A percentile compares a stretch with the other conserved stretches of the same genome.
These are phyloP conservation scores for Champsocephalus gunnari DNA, from an alignment of 2,797 vertebrate species.

Conservation along the genomic window DNA sequence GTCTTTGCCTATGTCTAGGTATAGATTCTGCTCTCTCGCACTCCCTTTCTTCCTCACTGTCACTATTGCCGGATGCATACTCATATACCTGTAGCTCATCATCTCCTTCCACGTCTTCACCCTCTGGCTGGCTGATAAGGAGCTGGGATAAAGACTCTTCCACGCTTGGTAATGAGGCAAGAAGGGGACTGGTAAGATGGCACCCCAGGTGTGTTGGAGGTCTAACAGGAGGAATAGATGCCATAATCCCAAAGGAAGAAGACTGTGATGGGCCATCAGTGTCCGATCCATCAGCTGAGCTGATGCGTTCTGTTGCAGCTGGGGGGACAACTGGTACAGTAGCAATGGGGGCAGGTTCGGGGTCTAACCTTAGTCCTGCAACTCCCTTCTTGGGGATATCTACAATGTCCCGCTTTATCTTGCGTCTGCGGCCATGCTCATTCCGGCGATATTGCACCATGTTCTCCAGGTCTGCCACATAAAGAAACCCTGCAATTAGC, in stretches of 20 bases:
- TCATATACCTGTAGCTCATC: conserved; percentile 86
- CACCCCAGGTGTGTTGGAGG: conserved; percentile 87
- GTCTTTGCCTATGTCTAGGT: conserved; percentile 67
- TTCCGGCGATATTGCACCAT: conserved; percentile 98
- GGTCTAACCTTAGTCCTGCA: conserved; percentile 91
- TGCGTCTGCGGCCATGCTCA: conserved; percentile 93
- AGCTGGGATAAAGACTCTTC: conserved; percentile 92
- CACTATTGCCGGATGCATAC: conserved; percentile 87
- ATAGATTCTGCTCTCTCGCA: conserved; percentile 8
- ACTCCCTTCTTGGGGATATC: conserved; percentile 98
- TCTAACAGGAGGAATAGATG: conserved; percentile 82
- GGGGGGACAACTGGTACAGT: conserved; percentile 23
- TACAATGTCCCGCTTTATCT: conserved; percentile 94
- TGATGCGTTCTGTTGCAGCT: conserved; percentile 79
- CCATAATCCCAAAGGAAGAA: conserved; percentile 72
- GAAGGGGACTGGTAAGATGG: conserved; percentile 83
- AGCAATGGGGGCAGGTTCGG: conserved; percentile 58
- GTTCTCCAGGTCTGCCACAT: conserved; percentile 95
- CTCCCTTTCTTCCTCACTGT: conserved; percentile 82
- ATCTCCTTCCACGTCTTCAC: conserved; percentile 88
- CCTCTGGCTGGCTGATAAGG: conserved; percentile 85
- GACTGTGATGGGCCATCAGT: conserved; percentile 65
- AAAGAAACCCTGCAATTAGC: conserved; percentile 97
- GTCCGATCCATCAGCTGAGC: conserved; percentile 92
- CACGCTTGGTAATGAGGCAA: conserved; percentile 80